A percentile compares a stretch with the other conserved stretches of the same genome.
Conservation (phyloP, 1,140 invertebrate species). For the Elysia chlorotica region DNA sequence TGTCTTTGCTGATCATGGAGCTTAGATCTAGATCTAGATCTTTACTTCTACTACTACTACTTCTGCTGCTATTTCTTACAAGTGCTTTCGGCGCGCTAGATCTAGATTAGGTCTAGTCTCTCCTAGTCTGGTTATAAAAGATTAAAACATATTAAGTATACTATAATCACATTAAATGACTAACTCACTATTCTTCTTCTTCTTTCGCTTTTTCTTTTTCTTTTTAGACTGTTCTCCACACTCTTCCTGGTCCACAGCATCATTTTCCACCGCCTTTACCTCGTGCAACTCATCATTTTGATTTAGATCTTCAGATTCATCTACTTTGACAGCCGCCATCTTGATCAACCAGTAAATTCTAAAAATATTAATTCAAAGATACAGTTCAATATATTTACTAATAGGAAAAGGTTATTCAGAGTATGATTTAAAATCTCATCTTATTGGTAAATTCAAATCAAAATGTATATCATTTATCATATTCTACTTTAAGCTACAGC, state of each 20-base stretch:
- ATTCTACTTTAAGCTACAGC: not conserved
- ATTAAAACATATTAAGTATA: too few relatives aligned
- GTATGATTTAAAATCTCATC: not conserved
- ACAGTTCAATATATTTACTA: not conserved
- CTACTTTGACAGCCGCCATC: constrained; percentile 11
- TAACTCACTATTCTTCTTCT: constrained; percentile 19
- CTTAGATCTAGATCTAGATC: not conserved
- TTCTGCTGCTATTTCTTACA: not conserved
- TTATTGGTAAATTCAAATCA: not conserved
- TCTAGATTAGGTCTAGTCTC: not conserved
- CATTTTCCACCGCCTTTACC: not conserved
- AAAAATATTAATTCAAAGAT: not conserved
- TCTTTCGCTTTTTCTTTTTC: constrained; percentile 2
- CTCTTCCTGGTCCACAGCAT: not conserved
- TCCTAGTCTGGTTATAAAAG: too few relatives aligned
- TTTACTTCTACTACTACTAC: not conserved
- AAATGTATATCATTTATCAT: not conserved
- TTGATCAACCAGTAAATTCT: not conserved
- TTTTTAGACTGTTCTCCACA: not conserved
- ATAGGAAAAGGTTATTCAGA: not conserved
- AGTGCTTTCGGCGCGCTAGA: too few relatives aligned
- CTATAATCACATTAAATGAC: too few relatives aligned
- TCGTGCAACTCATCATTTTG: not conserved
- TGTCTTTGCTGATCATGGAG: not conserved
- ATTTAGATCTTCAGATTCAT: not conserved